Percentiles rank a stretch among this genome's conserved stretches.
These are phyloP conservation scores for Lamellibrachia columna DNA, from an alignment of 2,888 invertebrate genomes.

Conservation along the genomic window DNA sequence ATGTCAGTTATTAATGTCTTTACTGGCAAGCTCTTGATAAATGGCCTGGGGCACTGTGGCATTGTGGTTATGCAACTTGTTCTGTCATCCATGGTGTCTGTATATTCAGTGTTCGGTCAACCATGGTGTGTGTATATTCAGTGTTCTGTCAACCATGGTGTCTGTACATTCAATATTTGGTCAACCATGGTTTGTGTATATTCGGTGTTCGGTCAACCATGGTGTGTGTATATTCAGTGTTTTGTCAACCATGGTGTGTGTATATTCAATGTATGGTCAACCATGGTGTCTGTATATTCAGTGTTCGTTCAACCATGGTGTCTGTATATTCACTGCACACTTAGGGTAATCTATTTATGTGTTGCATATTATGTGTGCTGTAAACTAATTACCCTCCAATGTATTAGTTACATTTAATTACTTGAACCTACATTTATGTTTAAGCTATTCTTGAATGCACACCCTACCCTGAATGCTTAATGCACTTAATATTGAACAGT, in stretches of 20 bases:
- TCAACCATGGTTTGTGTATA: too few relatives aligned
- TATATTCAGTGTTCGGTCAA: too few relatives aligned
- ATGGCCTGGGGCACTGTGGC: background rate
- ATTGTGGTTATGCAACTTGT: background rate
- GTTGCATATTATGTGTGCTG: background rate
- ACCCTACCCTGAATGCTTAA: background rate
- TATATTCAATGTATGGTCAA: too few relatives aligned
- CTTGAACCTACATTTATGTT: background rate
- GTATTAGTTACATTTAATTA: background rate
- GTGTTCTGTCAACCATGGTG: too few relatives aligned
- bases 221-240: too few relatives aligned
- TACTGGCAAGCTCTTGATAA: background rate
- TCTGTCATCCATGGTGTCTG: background rate
- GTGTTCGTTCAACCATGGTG: too few relatives aligned
- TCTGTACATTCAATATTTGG: too few relatives aligned
- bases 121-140: too few relatives aligned
- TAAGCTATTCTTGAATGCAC: background rate
- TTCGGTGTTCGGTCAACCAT: too few relatives aligned
- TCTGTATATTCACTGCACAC: background rate
- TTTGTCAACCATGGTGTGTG: too few relatives aligned
- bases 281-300: too few relatives aligned
- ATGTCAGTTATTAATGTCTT: background rate
- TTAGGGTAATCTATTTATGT: background rate
- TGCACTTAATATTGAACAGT: background rate
- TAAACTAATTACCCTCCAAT: background rate